phyloP scores from a whole-genome alignment of 2,888 invertebrate species.

The Imbricaverruca yamaguchii region DNA sequence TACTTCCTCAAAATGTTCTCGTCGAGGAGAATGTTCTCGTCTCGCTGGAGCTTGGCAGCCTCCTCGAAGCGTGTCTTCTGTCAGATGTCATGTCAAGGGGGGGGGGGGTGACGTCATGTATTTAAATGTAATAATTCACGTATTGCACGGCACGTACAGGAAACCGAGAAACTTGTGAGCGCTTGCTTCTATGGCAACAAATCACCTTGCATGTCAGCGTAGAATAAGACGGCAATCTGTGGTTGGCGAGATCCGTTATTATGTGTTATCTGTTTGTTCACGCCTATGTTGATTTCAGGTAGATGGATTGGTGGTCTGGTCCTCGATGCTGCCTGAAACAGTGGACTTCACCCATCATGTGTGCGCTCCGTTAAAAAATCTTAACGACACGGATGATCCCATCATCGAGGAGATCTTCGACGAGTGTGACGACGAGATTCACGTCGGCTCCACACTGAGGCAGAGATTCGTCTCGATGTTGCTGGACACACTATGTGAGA shows the following conservation, averaged over 20 bases:
- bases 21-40: no score
- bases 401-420: neutral
- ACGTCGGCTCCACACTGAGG: neutral
- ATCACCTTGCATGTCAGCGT: neutral
- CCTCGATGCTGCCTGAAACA: neutral
- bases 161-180: neutral
- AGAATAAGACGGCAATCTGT: neutral
- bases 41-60: neutral
- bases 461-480: neutral
- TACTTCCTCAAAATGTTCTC: no score
- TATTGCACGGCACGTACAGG: neutral
- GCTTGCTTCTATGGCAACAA: neutral
- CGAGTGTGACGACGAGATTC: constrained; percentile 5
- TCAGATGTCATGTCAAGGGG: neutral
- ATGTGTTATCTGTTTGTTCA: neutral
- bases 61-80: neutral
- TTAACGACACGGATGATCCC: neutral
- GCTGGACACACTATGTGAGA: neutral
- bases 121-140: neutral
- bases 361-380: neutral
- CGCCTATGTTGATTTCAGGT: neutral
- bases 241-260: neutral
- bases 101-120: neutral
- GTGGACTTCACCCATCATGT: neutral
- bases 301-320: neutral